A percentile compares a stretch with the other conserved stretches of the same genome.
Conservation (phyloP, 2,113 vertebrate genomes). For the Peromyscus maniculatus region DNA sequence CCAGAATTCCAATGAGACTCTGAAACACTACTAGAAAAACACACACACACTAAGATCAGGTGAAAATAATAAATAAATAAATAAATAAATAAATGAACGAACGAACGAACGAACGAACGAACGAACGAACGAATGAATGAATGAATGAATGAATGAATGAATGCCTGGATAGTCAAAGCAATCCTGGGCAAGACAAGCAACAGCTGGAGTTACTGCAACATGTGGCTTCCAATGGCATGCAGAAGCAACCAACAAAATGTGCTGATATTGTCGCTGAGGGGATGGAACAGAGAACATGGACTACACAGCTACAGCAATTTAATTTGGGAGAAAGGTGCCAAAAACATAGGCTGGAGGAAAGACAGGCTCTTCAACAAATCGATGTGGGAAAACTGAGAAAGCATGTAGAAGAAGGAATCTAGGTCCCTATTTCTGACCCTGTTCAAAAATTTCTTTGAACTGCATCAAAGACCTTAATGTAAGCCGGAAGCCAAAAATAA, state of each 20-base stretch:
- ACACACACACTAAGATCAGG: too few relatives aligned
- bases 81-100: too few relatives aligned
- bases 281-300: neutral
- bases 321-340: neutral
- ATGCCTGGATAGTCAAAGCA: neutral
- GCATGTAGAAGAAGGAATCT: neutral
- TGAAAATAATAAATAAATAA: neutral
- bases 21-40: neutral
- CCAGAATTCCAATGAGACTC: neutral
- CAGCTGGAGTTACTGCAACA: too few relatives aligned
- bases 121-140: too few relatives aligned
- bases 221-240: neutral
- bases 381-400: neutral
- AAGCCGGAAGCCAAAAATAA: neutral
- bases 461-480: neutral
- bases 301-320: neutral
- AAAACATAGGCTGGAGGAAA: neutral
- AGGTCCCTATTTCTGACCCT: neutral
- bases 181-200: neutral
- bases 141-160: too few relatives aligned
- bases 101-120: fast-evolving
- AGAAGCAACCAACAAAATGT: neutral
- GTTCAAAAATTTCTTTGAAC: neutral
- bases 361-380: neutral
- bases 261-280: neutral